phyloP scores from a whole-genome alignment of 2,888 invertebrate genomes.

The Crematogaster levior region DNA sequence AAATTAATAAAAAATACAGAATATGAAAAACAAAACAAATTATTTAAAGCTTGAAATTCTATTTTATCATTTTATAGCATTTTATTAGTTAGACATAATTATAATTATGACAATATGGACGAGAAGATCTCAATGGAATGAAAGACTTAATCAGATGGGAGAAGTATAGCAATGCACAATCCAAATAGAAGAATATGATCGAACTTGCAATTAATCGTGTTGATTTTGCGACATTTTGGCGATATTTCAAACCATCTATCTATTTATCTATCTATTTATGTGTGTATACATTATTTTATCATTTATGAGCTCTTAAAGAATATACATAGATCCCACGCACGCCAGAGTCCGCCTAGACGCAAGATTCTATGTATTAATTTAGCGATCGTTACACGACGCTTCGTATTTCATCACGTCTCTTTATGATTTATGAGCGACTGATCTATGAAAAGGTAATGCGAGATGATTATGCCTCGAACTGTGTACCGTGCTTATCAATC shows the following conservation, averaged over 20 bases:
- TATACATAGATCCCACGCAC: neutral
- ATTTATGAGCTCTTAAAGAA: conserved; percentile 1
- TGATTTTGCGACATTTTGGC: neutral
- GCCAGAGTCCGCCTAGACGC: conserved; percentile 13
- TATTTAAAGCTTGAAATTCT: no score
- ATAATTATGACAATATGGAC: no score
- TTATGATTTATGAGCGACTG: conserved; percentile 70
- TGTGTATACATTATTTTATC: conserved; percentile 16
- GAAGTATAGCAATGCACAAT: no score
- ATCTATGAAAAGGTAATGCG: conserved; percentile 58
- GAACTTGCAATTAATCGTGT: neutral
- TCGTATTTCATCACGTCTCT: conserved; percentile 53
- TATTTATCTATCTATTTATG: neutral
- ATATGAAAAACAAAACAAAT: no score
- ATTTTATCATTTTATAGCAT: no score
- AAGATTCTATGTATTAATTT: conserved; percentile 75
- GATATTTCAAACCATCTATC: neutral
- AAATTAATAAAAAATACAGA: no score
- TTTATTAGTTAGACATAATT: no score
- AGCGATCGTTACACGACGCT: conserved; percentile 70
- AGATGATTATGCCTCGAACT: neutral
- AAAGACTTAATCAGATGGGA: no score
- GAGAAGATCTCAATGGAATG: no score
- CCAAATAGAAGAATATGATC: neutral
- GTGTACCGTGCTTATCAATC: conserved; percentile 28